These are phyloP conservation scores for Alviniconcha marisindica DNA, from an alignment of 1,140 invertebrate genomes.

Conservation along the genomic window DNA sequence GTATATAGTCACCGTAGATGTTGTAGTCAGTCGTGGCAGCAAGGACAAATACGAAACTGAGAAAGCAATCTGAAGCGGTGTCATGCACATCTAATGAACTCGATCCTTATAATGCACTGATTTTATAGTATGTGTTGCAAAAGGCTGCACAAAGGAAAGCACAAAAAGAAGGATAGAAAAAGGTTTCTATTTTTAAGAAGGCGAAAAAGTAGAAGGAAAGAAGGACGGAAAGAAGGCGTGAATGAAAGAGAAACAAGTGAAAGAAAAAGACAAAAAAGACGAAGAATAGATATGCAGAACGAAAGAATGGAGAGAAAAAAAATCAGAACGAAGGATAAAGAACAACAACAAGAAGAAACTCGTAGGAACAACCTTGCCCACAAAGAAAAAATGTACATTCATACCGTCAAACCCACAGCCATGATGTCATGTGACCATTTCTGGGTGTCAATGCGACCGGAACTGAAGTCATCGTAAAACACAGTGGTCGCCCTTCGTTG, in stretches of 20 bases:
- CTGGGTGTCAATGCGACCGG: constrained; percentile 27
- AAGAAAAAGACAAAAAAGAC: background rate
- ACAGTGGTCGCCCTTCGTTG: constrained; percentile 31
- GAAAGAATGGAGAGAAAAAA: background rate
- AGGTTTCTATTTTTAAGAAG: too few species aligned
- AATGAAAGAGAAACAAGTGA: background rate
- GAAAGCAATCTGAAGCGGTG: too few species aligned
- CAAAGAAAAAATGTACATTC: background rate
- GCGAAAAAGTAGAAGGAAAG: background rate
- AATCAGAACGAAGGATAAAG: background rate
- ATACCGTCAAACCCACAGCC: constrained; percentile 52
- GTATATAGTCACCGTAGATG: too few species aligned
- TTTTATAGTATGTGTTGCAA: too few species aligned
- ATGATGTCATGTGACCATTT: constrained; percentile 41
- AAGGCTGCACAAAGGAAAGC: too few species aligned
- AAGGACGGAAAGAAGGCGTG: background rate
- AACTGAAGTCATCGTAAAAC: constrained; percentile 42
- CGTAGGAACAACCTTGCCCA: too few species aligned
- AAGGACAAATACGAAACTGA: too few species aligned
- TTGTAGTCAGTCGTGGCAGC: too few species aligned
- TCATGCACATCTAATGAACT: too few species aligned
- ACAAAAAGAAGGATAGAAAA: too few species aligned
- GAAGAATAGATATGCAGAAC: background rate
- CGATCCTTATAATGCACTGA: too few species aligned
- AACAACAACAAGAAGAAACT: background rate